Base-by-base conservation (phyloP, 2,797 vertebrate species). In the Hemitrygon akajei region DNA sequence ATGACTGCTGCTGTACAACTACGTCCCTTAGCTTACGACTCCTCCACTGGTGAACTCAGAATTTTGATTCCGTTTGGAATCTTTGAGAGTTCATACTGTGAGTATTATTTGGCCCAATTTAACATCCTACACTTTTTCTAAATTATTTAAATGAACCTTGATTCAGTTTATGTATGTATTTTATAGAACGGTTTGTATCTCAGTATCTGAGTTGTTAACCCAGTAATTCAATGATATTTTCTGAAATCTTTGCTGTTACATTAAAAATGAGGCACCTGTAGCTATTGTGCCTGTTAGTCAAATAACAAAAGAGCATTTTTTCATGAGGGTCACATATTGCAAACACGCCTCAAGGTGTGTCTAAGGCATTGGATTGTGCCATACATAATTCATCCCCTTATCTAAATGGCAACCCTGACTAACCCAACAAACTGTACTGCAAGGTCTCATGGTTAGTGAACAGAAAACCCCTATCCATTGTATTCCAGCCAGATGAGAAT, bases 311-410 rank as follows among this genome's bases (percentile, higher is more conserved):
- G 40, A 14, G 75, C 71, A 76, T 75, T 93, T 25, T 47, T 93
- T 93, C 14, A 40, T 71, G 91, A 93, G 91, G 40, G 75, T 56
- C 73, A 2, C 91, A 93, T 11, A 76, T 93, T 56, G 71, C 14
- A 58, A 93, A 47, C 69, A 93, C 25, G 30, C 25, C 63, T 69
- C 60, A 91, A 10, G 60, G 63, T 47, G 40, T 56, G 10, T 73
- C 37, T 76, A 56, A 93, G 22, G 66, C 18, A 30, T 5, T 92
- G 37, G 3, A 20, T 75, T 30, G 22, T 75, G 0, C 37, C 37
- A 92, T 75, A 75, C 37, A 92, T 71, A 92, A 75, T 75, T 92
- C 9, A 92, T 92, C 91, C 40, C 89, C 22, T 66, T n/a, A 66
- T 56, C 25, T 92, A 47, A 92, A 3, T 75, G 71, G 76, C 75